Evolutionary conservation across 2,113 vertebrate species (phyloP), one percentile per base, ranked within the genome.

Genomic region (Lates calcarifer): DNA sequence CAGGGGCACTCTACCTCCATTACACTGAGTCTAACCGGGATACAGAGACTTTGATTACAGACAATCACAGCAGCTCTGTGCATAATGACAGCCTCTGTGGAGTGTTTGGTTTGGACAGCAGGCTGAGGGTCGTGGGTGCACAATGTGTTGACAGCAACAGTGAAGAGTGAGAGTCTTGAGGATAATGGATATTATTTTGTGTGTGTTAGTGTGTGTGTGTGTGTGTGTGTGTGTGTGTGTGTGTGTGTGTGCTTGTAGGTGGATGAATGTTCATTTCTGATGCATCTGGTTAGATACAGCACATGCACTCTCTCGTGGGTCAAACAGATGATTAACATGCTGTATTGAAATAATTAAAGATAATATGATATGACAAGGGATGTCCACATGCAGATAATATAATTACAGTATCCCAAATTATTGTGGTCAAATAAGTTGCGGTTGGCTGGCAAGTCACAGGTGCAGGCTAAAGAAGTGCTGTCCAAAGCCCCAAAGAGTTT

Each of bases 41-140:
- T 56, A n/a, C n/a, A 28, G 22, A 51, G 20, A 33, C 58, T 64
- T 73, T 89, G 69, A 91, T 90, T 85, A 76, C 51, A 72, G 37
- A 58, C 60, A 82, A 76, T 82, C 53, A 88, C 7, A 12, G 28
- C 45, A 20, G 11, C 45, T 76, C 1, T 0, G 12, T 43, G n/a
- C 14, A 33, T n/a, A 47, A 26, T 33, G 7, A 20, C 17, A 53
- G 8, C 22, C 29, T 75, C 4, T 57, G 3, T 33, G 29, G 26
- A 26, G 8, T 31, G 26, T 71, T 22, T 1, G 22, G 14, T 2
- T n/a, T 14, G 3, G 29, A 69, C 20, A n/a, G 6, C 10, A 15
- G 12, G 14, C 4, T 1, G 55, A n/a, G 22, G 43, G 11, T 24
- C 3, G n/a, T 20, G 14, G 62, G 18, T 1, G 2, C 17, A 29